phyloP scores from a whole-genome alignment of 1,140 invertebrate genomes.

The Drosophila malerkotliana region DNA sequence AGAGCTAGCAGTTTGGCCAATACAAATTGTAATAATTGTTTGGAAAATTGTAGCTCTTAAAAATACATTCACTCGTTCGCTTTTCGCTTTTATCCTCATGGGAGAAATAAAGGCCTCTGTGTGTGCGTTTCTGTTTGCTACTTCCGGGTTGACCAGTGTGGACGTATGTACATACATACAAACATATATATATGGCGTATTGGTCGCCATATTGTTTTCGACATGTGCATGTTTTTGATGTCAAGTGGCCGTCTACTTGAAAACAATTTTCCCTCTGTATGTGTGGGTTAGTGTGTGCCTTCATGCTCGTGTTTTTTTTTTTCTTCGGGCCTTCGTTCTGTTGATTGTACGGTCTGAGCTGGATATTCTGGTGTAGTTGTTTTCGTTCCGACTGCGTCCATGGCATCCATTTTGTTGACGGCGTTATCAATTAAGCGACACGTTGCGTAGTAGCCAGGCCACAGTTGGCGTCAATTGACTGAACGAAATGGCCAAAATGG shows the following conservation, averaged over 20 bases:
- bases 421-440: conserved; percentile 80
- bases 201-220: conserved; percentile 74
- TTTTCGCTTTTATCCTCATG: conserved; percentile 27
- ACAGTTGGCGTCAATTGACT: conserved; percentile 73
- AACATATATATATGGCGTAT: conserved; percentile 24
- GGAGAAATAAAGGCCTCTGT: conserved; percentile 46
- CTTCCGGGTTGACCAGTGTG: conserved; percentile 54
- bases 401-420: conserved; percentile 76
- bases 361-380: conserved; percentile 33
- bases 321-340: conserved; percentile 21
- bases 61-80: conserved; percentile 55
- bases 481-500: conserved; percentile 58
- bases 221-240: conserved; percentile 76
- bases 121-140: conserved; percentile 49
- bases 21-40: conserved; percentile 78
- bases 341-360: conserved; percentile 37
- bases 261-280: conserved; percentile 61
- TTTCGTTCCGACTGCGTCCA: conserved; percentile 60
- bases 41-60: conserved; percentile 75
- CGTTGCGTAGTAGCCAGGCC: conserved; percentile 66
- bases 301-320: conserved; percentile 24
- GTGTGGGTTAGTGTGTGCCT: not conserved
- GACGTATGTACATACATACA: conserved; percentile 1
- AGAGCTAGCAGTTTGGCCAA: conserved; percentile 44
- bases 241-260: conserved; percentile 74